phyloP scores from a whole-genome alignment of 2,888 invertebrate species.

The Oithona nana region DNA sequence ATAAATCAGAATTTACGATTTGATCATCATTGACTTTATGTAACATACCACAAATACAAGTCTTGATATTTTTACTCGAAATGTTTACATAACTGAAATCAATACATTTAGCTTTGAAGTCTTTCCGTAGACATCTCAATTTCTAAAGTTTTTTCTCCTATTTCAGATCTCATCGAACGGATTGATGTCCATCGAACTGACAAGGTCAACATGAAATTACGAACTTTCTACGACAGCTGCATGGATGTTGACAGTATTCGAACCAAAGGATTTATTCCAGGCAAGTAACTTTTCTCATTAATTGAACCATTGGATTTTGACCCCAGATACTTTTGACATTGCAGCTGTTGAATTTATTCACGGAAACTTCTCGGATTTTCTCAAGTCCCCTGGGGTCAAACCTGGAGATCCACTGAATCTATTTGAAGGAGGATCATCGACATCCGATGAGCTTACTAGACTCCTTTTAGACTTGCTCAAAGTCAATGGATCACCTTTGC shows the following conservation, averaged over 20 bases:
- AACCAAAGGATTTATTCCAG: constrained; percentile 8
- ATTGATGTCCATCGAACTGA: not conserved
- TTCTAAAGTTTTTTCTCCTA: not conserved
- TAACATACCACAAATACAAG: too few relatives aligned
- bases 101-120: too few relatives aligned
- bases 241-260: constrained; percentile 7
- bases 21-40: too few relatives aligned
- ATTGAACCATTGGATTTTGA: not conserved
- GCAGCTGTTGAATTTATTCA: constrained; percentile 44
- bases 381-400: too few relatives aligned
- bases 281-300: not conserved
- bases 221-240: constrained; percentile 11
- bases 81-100: too few relatives aligned
- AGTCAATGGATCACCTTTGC: constrained; percentile 6
- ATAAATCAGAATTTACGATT: too few relatives aligned
- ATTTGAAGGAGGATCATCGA: not conserved
- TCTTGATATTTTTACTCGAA: too few relatives aligned
- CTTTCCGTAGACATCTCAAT: too few relatives aligned
- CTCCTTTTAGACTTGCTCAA: not conserved
- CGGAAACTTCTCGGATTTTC: not conserved
- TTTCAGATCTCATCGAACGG: constrained; percentile 5
- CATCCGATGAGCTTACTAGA: not conserved
- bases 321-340: constrained; percentile 25
- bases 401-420: not conserved
- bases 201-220: not conserved